A percentile compares a stretch with the other conserved stretches of the same genome.
Evolutionary conservation across 2,797 vertebrate genomes (phyloP).

Genomic region (Astyanax mexicanus): DNA sequence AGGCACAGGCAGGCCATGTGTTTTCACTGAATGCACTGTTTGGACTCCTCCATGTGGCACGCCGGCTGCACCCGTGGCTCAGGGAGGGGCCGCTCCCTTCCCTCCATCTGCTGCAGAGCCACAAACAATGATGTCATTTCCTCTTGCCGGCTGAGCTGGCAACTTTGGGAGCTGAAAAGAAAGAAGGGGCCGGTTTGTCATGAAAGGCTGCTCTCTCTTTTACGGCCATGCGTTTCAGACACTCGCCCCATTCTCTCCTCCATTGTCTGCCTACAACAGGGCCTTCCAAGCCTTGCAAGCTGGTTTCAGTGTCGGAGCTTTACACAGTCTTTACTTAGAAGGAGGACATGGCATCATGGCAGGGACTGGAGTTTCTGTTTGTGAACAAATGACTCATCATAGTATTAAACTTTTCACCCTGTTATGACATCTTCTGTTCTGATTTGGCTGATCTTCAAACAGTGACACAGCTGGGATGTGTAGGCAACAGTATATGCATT

Average conservation of each 20-base stretch:
- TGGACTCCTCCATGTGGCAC: conserved; percentile 45
- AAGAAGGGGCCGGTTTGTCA: conserved; percentile 32
- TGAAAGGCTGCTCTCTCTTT: conserved; percentile 42
- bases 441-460: conserved; percentile 3
- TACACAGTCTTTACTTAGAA: conserved; percentile 7
- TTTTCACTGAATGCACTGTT: conserved; percentile 40
- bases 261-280: conserved; percentile 12
- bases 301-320: background rate
- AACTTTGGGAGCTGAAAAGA: conserved; percentile 51
- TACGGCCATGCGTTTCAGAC: conserved; percentile 10
- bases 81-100: conserved; percentile 51
- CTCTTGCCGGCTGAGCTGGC: conserved; percentile 68
- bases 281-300: conserved; percentile 16
- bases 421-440: background rate
- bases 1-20: conserved; percentile 22
- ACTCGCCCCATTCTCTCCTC: conserved; percentile 5
- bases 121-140: conserved; percentile 70
- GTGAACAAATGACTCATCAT: conserved; percentile 1
- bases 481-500: background rate
- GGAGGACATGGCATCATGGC: background rate
- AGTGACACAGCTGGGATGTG: background rate
- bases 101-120: conserved; percentile 60
- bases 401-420: background rate
- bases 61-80: conserved; percentile 41
- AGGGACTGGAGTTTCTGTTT: background rate